phyloP scores from a whole-genome alignment of 2,797 vertebrate species.

The Harpagifer antarcticus region DNA sequence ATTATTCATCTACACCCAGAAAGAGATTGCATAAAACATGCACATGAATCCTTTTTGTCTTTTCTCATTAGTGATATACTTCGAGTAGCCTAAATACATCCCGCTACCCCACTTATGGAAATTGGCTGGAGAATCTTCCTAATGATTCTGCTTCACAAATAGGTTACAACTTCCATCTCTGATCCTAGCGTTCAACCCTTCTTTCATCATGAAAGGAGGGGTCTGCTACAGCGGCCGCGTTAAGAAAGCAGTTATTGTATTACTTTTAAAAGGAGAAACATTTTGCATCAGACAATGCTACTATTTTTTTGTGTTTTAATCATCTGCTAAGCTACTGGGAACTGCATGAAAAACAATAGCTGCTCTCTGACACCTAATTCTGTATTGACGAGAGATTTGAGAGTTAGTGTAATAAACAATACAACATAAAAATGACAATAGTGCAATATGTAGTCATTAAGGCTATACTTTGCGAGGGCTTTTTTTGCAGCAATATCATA shows the following conservation, averaged over 20 bases:
- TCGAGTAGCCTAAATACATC: slow-evolving; percentile 87
- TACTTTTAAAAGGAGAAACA: slow-evolving; percentile 47
- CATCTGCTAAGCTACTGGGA: neutral
- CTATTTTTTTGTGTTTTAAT: slow-evolving; percentile 37
- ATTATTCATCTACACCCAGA: slow-evolving; percentile 86
- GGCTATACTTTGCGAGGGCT: neutral
- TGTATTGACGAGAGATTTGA: neutral
- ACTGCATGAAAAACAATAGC: slow-evolving; percentile 7
- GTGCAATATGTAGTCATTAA: neutral
- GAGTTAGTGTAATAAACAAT: slow-evolving; percentile 7
- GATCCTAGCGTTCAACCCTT: slow-evolving; percentile 58
- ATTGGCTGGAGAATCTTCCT: slow-evolving; percentile 79
- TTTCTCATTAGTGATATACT: slow-evolving; percentile 88
- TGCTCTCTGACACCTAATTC: neutral
- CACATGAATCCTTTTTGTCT: slow-evolving; percentile 87
- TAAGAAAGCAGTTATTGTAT: slow-evolving; percentile 38
- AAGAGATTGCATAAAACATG: slow-evolving; percentile 88
- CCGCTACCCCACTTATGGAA: slow-evolving; percentile 85
- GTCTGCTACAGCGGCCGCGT: slow-evolving; percentile 33
- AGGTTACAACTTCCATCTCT: slow-evolving; percentile 73
- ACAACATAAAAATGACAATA: neutral
- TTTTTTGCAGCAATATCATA: neutral
- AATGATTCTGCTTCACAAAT: slow-evolving; percentile 81
- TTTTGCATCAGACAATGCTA: slow-evolving; percentile 34
- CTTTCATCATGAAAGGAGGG: slow-evolving; percentile 69